phyloP scores from a whole-genome alignment of 2,113 vertebrate species.

The Heterotis niloticus region DNA sequence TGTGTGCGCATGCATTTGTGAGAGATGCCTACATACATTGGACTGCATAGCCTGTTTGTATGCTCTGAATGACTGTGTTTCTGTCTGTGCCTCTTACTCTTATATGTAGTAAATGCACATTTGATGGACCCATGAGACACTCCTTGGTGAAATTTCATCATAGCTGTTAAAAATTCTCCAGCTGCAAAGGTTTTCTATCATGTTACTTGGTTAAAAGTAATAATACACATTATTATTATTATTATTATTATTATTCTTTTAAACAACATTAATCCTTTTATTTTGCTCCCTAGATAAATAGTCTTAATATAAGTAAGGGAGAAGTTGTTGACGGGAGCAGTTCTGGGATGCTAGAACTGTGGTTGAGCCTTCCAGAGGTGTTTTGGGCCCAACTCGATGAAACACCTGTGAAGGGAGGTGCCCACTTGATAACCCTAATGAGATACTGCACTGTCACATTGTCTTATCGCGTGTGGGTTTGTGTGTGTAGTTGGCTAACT shows the following conservation, averaged over 20 bases:
- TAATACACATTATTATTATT: constrained; percentile 37
- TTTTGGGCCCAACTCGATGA: too few relatives aligned
- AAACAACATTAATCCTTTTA: too few relatives aligned
- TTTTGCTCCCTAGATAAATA: constrained; percentile 32
- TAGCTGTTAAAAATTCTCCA: constrained; percentile 30
- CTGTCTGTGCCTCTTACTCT: constrained; percentile 18
- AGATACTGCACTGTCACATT: too few relatives aligned
- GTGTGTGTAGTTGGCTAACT: too few relatives aligned
- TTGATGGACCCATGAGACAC: constrained; percentile 44
- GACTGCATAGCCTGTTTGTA: too few relatives aligned
- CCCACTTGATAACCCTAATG: too few relatives aligned
- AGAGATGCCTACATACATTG: neutral
- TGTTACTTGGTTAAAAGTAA: constrained; percentile 32
- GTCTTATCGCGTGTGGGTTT: too few relatives aligned
- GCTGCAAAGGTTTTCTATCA: constrained; percentile 19
- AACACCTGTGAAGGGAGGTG: too few relatives aligned
- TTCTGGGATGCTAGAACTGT: too few relatives aligned
- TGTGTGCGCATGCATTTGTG: neutral
- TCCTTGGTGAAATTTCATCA: constrained; percentile 43
- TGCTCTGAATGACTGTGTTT: too few relatives aligned
- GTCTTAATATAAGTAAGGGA: constrained; percentile 29
- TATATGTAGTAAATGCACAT: constrained; percentile 43
- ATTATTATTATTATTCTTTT: constrained; percentile 29
- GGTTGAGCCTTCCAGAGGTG: too few relatives aligned
- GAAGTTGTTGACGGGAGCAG: too few relatives aligned